Evolutionary conservation across 2,797 vertebrate genomes (phyloP).

Genomic region (Echeneis naucrates): DNA sequence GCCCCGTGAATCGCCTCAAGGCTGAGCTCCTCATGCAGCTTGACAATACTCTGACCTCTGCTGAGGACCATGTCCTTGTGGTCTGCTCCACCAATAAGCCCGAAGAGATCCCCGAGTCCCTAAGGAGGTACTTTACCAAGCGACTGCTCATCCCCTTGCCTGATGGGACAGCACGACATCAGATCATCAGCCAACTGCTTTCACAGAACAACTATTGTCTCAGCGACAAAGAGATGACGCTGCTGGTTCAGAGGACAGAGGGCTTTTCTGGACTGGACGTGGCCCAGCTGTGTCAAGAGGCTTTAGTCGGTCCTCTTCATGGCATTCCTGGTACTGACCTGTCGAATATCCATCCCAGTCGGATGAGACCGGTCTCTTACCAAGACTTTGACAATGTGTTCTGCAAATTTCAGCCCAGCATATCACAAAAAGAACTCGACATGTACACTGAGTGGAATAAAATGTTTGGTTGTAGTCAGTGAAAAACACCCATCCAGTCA

Average conservation of each 20-base stretch:
- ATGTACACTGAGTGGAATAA: constrained; percentile 99
- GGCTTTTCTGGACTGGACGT: constrained; percentile 98
- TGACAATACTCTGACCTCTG: constrained; percentile 93
- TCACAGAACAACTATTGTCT: constrained; percentile 99
- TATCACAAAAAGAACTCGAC: constrained; percentile 99
- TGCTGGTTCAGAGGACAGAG: constrained; percentile 98
- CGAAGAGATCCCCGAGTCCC: constrained; percentile 96
- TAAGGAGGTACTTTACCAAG: constrained; percentile 98
- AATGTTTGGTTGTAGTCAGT: constrained; percentile 99
- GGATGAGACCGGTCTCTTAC: constrained; percentile 96
- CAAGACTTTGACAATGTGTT: constrained; percentile 99
- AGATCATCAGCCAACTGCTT: constrained; percentile 99
- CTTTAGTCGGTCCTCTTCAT: constrained; percentile 93
- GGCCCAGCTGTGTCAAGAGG: constrained; percentile 97
- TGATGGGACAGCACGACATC: constrained; percentile 96
- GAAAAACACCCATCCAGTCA: constrained; percentile 74
- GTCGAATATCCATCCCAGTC: constrained; percentile 94
- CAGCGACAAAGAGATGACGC: constrained; percentile 97
- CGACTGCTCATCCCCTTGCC: constrained; percentile 97
- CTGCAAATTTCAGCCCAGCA: constrained; percentile 99
- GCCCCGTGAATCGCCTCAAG: constrained; percentile 94
- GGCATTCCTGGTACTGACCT: constrained; percentile 93
- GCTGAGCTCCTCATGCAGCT: constrained; percentile 97
- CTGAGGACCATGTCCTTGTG: constrained; percentile 96
- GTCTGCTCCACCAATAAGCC: constrained; percentile 99